phyloP scores from a whole-genome alignment of 1,140 invertebrate genomes.

The Pachyrhynchus sulphureomaculatus region DNA sequence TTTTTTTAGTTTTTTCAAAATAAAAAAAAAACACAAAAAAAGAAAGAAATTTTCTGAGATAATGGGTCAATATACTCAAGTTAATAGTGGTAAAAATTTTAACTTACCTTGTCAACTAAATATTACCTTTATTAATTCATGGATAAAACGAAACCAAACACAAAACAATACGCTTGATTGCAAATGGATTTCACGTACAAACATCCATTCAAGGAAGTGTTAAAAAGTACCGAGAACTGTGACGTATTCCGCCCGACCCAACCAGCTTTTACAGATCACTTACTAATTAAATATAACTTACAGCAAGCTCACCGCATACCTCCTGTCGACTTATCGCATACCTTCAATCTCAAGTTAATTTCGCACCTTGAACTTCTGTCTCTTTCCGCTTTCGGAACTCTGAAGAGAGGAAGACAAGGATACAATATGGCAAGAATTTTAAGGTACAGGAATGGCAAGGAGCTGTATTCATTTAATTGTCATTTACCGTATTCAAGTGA shows the following conservation, averaged over 20 bases:
- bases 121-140: too few species aligned
- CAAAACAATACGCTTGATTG: too few species aligned
- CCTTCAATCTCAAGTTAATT: conserved; percentile 34
- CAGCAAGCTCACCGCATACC: conserved; percentile 32
- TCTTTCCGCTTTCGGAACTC: background rate
- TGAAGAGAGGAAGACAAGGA: background rate
- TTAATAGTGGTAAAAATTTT: too few species aligned
- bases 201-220: conserved; percentile 24
- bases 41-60: too few species aligned
- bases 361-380: conserved; percentile 25
- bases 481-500: conserved; percentile 31
- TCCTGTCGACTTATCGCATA: conserved; percentile 33
- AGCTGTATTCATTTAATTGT: conserved; percentile 31
- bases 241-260: conserved; percentile 30
- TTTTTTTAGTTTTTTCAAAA: too few species aligned
- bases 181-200: too few species aligned
- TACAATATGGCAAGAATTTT: background rate
- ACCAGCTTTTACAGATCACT: conserved; percentile 31
- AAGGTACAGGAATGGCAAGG: conserved; percentile 26
- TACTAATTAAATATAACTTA: conserved; percentile 37
- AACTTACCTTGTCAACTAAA: too few species aligned
- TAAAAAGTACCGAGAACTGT: conserved; percentile 25
- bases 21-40: too few species aligned
- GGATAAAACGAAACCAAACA: too few species aligned
- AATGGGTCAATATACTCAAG: too few species aligned